Evolutionary conservation across 2,797 vertebrate genomes (phyloP).

Genomic region (Neostethus bicornis): DNA sequence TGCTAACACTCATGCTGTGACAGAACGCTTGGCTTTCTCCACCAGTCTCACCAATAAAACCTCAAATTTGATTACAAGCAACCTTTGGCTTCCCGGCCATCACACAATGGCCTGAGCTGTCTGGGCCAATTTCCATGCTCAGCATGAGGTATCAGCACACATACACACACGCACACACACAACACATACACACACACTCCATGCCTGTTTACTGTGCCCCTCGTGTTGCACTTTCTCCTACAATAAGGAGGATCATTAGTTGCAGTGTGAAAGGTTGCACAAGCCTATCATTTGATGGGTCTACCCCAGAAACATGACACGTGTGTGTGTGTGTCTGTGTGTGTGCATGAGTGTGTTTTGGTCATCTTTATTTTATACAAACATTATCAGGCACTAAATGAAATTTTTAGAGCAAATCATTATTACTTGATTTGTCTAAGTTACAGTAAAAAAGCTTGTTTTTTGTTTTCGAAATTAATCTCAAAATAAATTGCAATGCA

Average conservation of each 20-base stretch:
- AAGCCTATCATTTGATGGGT: slow-evolving; percentile 50
- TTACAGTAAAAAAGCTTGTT: too few relatives aligned
- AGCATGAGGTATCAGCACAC: slow-evolving; percentile 91
- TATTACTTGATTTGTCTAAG: too few relatives aligned
- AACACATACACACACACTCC: slow-evolving; percentile 74
- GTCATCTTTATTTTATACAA: too few relatives aligned
- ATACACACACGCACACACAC: slow-evolving; percentile 44
- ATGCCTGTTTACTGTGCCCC: slow-evolving; percentile 95
- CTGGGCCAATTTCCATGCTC: slow-evolving; percentile 99
- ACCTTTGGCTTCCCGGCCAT: slow-evolving; percentile 96
- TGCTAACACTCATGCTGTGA: slow-evolving; percentile 67
- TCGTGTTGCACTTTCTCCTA: slow-evolving; percentile 65
- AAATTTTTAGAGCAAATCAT: not conserved
- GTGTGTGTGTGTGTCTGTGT: slow-evolving; percentile 3
- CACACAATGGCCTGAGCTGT: slow-evolving; percentile 94
- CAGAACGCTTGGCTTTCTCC: slow-evolving; percentile 72
- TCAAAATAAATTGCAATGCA: too few relatives aligned
- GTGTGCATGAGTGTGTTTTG: too few relatives aligned
- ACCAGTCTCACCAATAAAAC: slow-evolving; percentile 86
- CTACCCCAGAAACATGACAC: slow-evolving; percentile 54
- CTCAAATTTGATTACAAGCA: slow-evolving; percentile 99
- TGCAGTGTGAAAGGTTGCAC: slow-evolving; percentile 70
- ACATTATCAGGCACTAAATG: not conserved
- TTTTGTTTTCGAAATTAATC: too few relatives aligned
- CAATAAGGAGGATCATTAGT: slow-evolving; percentile 70